Evolutionary conservation across 64 coral and sea anemone species (phyloP).

Genomic region (Montipora capricornis): DNA sequence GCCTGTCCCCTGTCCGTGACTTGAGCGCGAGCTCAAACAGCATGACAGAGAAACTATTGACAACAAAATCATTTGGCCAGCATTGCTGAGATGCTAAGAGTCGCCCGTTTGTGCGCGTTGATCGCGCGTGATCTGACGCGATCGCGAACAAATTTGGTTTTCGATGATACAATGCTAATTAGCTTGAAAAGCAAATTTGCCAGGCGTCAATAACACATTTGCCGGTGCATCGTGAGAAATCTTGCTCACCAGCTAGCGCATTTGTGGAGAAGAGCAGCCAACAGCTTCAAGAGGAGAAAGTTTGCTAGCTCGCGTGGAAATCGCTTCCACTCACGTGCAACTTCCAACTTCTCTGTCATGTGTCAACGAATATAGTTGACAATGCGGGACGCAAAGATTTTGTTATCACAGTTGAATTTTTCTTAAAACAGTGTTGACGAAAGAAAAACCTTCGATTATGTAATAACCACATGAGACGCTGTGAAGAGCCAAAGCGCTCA

Average conservation of each 20-base stretch:
- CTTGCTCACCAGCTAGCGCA: background rate
- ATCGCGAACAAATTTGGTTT: background rate
- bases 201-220: background rate
- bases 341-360: background rate
- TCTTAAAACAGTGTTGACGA: background rate
- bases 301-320: background rate
- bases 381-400: background rate
- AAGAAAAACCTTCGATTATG: background rate
- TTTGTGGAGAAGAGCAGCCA: background rate
- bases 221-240: background rate
- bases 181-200: background rate
- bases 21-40: background rate
- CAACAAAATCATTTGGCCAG: slow-evolving; percentile 16
- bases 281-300: background rate
- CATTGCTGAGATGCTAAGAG: background rate
- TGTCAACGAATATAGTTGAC: background rate
- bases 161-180: background rate
- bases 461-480: background rate
- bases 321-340: background rate
- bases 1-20: slow-evolving; percentile 29
- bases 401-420: too few species aligned
- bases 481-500: background rate
- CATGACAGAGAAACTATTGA: slow-evolving; percentile 36
- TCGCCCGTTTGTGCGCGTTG: background rate
- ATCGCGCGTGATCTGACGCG: background rate